phyloP scores from a whole-genome alignment of 2,113 vertebrate species.

The Daboia siamensis region DNA sequence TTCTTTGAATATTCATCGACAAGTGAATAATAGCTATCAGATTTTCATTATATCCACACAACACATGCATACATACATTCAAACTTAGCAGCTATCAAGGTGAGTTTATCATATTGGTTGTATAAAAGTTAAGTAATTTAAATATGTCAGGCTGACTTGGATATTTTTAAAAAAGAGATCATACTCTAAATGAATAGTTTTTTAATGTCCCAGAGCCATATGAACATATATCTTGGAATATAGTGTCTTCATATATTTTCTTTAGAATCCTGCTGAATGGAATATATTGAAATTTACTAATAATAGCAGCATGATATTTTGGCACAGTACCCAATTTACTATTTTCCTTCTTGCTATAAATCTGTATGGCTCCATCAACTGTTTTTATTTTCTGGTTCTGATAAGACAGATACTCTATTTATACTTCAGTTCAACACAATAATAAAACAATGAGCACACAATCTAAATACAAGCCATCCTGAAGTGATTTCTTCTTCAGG shows the following conservation, averaged over 20 bases:
- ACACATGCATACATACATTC: background rate
- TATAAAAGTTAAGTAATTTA: too few relatives aligned
- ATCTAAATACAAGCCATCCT: background rate
- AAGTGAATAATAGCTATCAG: background rate
- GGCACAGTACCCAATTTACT: background rate
- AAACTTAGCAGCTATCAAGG: too few relatives aligned
- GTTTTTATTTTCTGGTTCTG: background rate
- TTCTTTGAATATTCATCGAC: background rate
- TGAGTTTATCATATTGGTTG: too few relatives aligned
- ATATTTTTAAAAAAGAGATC: background rate
- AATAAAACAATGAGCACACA: background rate
- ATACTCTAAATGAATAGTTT: background rate
- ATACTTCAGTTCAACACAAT: background rate
- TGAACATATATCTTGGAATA: background rate
- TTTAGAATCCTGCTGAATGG: background rate
- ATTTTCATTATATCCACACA: background rate
- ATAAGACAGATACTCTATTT: background rate
- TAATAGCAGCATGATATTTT: background rate
- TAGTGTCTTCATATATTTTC: background rate
- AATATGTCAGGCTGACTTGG: too few relatives aligned
- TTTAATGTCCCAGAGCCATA: background rate
- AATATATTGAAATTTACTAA: background rate
- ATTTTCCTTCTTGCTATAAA: background rate
- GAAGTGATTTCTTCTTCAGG: background rate
- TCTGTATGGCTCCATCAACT: background rate